phyloP scores from a whole-genome alignment of 2,888 invertebrate genomes.

The Pristionchus entomophagus region DNA sequence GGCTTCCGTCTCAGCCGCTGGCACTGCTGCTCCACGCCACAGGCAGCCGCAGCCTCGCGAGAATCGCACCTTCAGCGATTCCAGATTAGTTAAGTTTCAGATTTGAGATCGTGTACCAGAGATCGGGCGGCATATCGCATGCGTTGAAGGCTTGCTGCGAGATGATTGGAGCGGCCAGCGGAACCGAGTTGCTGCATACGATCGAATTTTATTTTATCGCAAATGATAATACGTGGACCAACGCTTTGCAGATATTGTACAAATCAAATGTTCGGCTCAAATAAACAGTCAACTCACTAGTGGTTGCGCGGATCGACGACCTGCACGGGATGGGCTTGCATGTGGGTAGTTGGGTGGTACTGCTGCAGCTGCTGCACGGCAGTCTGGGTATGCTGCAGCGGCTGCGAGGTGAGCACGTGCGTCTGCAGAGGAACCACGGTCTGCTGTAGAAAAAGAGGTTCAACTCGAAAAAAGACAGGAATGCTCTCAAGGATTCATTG shows the following conservation, averaged over 20 bases:
- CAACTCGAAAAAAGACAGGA: too few relatives aligned
- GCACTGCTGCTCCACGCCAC: constrained; percentile 48
- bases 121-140: constrained; percentile 66
- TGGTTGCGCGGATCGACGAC: constrained; percentile 33
- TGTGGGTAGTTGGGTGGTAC: background rate
- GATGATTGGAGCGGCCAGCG: constrained; percentile 17
- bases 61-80: constrained; percentile 40
- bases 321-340: constrained; percentile 31
- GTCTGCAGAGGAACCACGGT: background rate
- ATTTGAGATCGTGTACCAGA: constrained; percentile 57
- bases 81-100: too few relatives aligned
- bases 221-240: too few relatives aligned
- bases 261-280: too few relatives aligned
- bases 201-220: background rate
- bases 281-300: too few relatives aligned
- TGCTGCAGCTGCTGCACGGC: background rate
- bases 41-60: constrained; percentile 18
- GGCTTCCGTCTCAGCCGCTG: constrained; percentile 52
- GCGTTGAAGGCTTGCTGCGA: constrained; percentile 25
- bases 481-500: too few relatives aligned
- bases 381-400: background rate
- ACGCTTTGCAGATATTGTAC: background rate
- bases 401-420: background rate
- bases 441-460: background rate
- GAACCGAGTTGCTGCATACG: constrained; percentile 8